Evolutionary conservation across 2,113 vertebrate genomes (phyloP), one percentile per base, ranked within the genome.

Genomic region (Pygathrix nemaeus): DNA sequence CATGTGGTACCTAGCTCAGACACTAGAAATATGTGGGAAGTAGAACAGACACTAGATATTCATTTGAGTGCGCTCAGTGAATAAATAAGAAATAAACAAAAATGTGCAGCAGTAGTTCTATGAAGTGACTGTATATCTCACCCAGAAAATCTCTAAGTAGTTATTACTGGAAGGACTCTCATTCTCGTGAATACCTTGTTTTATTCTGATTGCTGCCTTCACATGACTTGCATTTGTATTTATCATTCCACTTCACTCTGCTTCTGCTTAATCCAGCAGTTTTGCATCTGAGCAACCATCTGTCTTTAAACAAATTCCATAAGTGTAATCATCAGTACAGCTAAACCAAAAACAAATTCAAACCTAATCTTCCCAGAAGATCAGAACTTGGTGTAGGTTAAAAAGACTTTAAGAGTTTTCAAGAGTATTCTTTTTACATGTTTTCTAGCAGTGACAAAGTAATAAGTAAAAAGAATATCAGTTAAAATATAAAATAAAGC

Each of bases 291-390:
- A 21, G 86, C 38, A 92, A 50, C 93, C 96, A 96, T 87, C 91
- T 91, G 12, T 96, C 78, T 83, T 93, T 97, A 98, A 98, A 98
- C 93, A 98, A 87, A 97, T 97, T 88, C 86, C 78, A 35, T 43
- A 2, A 73, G 95, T 93, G 93, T 95, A 98, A 94, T 97, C 85
- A 93, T 30, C 45, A 59, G 32, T 0, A 43, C 59, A 86, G 78
- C 30, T 52, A 87, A 96, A 80, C 64, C 11, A 87, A 97, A 98
- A 98, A 97, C 96, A 95, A 95, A 18, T 93, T 94, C 88, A 98
- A 96, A 97, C 61, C 93, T 35, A 59, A 83, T 76, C 78, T 96
- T 95, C 8, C 55, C 38, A 55, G 40, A 55, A 92, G 48, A 97
- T 59, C 73, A 73, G 18, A 21, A 5, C 21, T 91, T 64, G 86